Conservation (phyloP, 2,113 vertebrate species). For the Butorides virescens region DNA sequence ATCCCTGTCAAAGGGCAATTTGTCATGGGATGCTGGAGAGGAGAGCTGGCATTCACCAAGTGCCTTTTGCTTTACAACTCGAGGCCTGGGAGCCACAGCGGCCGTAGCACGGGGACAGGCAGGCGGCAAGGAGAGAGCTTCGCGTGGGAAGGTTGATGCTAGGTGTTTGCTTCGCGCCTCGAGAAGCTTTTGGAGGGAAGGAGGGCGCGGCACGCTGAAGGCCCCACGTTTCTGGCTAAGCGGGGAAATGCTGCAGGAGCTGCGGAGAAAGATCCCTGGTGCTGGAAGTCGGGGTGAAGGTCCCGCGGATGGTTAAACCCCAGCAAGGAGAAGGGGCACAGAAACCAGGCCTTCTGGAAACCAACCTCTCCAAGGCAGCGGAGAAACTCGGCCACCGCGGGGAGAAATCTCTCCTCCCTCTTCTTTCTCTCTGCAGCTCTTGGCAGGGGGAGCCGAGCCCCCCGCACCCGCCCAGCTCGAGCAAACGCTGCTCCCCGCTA, state of each 20-base stretch:
- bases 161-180: rapidly evolving
- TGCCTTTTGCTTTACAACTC: neutral
- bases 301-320: rapidly evolving
- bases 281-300: neutral
- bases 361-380: rapidly evolving
- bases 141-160: rapidly evolving
- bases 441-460: neutral
- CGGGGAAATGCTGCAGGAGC: neutral
- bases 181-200: neutral
- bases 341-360: neutral
- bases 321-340: neutral
- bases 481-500: rapidly evolving
- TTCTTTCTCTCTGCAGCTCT: neutral
- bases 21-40: neutral
- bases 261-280: neutral
- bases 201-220: rapidly evolving
- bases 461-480: neutral
- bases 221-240: neutral
- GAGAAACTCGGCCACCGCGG: rapidly evolving
- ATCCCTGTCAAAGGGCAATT: neutral
- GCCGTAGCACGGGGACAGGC: rapidly evolving
- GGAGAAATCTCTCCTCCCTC: neutral
- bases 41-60: neutral
- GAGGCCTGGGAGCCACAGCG: neutral
- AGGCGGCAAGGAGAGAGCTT: rapidly evolving